Base-by-base conservation (phyloP, 2,888 invertebrate genomes). In the Phalera bucephala region DNA sequence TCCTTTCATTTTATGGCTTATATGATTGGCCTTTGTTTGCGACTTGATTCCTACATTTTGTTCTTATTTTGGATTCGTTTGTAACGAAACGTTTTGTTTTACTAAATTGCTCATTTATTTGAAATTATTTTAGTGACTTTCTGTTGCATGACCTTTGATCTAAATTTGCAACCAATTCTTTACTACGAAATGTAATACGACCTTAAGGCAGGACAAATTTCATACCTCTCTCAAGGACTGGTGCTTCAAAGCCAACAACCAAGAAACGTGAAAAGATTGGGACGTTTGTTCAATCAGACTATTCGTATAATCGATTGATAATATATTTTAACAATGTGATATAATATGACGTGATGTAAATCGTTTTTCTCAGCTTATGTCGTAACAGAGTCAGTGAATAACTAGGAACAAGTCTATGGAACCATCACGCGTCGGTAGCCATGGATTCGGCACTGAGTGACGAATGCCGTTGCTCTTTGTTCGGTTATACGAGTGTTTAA, bases 351-450 rank as follows among this genome's bases (percentile, higher is more conserved):
- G 66, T 72, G 75, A 85, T 80, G 74, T 76, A 79, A 83, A 76
- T 64, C 29, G 54, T 64, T 77, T 78, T 76, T 80, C 74, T 77
- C 56, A 56, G 68, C 33, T 53, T 64, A 72, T 85, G 72, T 75
- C 76, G 73, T 84, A 85, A 85, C 65, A 72, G 40, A 54, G 52
- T 53, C 53, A 53, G 64, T 58, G 54, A 78, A 76, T 80, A 74
- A 56, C 71, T 71, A 59, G 58, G 59, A 61, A 56, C 70, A 71
- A 73, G 63, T 60, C 70, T 65, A 61, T 71, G 80, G 81, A 84
- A 84, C 82, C 72, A 72, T 57, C 73, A 77, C 77, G 79, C 80
- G 74, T 79, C 72, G 73, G 62, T 77, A 68, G 59, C 60, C 68
- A 64, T 64, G 54, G 58, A 54, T 56, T 56, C 52, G 42, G 47